Percentiles rank a stretch among this genome's conserved stretches.
phyloP scores from a whole-genome alignment of 2,888 invertebrate genomes.

The Aplocera efformata region DNA sequence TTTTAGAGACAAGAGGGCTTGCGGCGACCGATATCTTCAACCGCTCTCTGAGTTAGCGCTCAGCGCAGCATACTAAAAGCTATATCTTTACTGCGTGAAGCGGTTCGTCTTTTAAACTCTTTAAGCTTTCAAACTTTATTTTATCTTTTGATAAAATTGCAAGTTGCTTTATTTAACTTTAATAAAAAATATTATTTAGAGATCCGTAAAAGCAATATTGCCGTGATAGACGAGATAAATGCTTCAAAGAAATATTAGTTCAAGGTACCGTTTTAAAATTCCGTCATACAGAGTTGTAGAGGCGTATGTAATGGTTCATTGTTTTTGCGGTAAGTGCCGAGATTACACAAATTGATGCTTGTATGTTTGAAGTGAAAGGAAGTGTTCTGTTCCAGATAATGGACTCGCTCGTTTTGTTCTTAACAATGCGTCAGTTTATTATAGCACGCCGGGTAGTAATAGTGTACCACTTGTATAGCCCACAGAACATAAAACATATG shows the following conservation, averaged over 20 bases:
- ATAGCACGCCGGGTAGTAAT: constrained; percentile 20
- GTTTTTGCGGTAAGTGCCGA: constrained; percentile 62
- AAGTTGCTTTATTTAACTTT: not conserved
- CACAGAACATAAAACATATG: too few relatives aligned
- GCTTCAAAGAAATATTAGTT: constrained; percentile 1
- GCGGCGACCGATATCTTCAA: constrained; percentile 48
- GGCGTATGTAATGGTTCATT: constrained; percentile 62
- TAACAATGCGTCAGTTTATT: constrained; percentile 44
- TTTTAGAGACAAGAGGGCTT: constrained; percentile 54
- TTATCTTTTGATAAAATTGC: not conserved
- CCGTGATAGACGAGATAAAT: not conserved
- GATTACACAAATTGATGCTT: constrained; percentile 63
- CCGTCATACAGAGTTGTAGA: constrained; percentile 23
- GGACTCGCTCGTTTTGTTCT: constrained; percentile 50
- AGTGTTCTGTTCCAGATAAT: constrained; percentile 54
- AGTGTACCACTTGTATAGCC: constrained; percentile 1
- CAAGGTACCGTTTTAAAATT: constrained; percentile 16
- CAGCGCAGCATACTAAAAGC: constrained; percentile 29
- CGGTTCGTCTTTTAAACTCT: constrained; percentile 24
- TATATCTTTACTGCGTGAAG: constrained; percentile 28
- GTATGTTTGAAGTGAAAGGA: constrained; percentile 64
- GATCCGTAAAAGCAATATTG: not conserved
- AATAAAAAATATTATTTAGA: constrained; percentile 2
- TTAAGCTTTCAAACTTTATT: constrained; percentile 3
- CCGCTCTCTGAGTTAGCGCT: constrained; percentile 36